Conservation (phyloP, 2,113 vertebrate species). For the Taxidea taxus region DNA sequence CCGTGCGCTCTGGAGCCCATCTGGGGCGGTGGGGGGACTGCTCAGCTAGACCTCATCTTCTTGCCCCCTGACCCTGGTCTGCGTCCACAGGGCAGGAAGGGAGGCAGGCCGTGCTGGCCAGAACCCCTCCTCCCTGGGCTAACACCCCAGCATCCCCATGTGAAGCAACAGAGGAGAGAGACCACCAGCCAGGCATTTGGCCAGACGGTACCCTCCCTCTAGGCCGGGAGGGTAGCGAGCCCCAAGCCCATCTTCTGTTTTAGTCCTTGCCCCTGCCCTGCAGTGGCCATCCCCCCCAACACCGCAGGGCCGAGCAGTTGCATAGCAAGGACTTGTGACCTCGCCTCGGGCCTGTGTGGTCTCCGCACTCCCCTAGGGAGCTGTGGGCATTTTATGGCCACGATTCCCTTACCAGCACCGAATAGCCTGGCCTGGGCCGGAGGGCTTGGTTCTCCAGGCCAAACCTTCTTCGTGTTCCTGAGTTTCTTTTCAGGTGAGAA, state of each 20-base stretch:
- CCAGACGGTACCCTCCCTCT: neutral
- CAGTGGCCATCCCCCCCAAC: neutral
- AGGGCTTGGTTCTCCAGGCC: neutral
- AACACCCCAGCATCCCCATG: neutral
- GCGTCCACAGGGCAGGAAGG: neutral
- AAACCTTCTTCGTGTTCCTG: neutral
- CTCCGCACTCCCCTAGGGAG: neutral
- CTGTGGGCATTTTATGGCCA: neutral
- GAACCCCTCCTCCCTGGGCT: neutral
- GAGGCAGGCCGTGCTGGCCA: neutral
- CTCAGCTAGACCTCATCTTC: neutral
- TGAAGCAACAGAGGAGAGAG: neutral
- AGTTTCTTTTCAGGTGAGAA: neutral
- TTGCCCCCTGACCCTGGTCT: neutral
- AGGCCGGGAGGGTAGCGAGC: neutral
- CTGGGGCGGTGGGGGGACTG: neutral
- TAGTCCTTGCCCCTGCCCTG: neutral
- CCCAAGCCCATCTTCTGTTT: neutral
- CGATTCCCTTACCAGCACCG: rapidly evolving
- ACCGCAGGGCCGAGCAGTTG: neutral
- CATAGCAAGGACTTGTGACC: neutral
- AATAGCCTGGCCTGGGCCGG: neutral
- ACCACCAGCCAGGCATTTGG: neutral
- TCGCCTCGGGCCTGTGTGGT: too few relatives aligned
- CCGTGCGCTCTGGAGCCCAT: rapidly evolving